Evolutionary conservation across 1,140 invertebrate species (phyloP).

Genomic region (Brachionus angularis): DNA sequence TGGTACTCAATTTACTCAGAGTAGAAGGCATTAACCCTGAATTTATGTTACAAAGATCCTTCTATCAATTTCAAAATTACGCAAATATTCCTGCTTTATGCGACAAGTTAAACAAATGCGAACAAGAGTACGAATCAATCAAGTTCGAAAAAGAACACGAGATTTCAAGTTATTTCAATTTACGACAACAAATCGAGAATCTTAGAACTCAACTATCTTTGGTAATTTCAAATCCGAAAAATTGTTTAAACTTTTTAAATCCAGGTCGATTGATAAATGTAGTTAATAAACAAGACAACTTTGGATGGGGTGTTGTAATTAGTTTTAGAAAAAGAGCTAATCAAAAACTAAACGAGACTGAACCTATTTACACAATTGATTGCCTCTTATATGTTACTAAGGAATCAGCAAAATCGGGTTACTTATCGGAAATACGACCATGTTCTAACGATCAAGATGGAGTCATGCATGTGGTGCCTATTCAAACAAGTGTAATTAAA

Average conservation of each 20-base stretch:
- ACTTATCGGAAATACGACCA: constrained; percentile 51
- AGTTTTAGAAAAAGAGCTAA: constrained; percentile 77
- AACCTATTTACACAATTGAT: constrained; percentile 69
- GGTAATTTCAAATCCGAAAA: constrained; percentile 78
- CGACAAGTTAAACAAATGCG: constrained; percentile 71
- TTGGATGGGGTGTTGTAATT: constrained; percentile 91
- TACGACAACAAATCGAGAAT: constrained; percentile 73
- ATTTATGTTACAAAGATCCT: constrained; percentile 96
- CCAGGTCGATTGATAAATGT: constrained; percentile 79
- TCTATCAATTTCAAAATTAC: constrained; percentile 99
- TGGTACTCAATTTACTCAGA: constrained; percentile 89
- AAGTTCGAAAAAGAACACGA: constrained; percentile 66
- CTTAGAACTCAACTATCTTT: constrained; percentile 70
- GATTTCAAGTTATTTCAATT: constrained; percentile 76
- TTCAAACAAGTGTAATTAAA: constrained; percentile 71
- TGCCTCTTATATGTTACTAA: constrained; percentile 73
- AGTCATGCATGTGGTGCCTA: constrained; percentile 74
- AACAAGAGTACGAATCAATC: constrained; percentile 59
- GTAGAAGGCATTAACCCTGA: constrained; percentile 99
- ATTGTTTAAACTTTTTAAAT: constrained; percentile 86
- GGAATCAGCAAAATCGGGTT: constrained; percentile 57
- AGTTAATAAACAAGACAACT: constrained; percentile 60
- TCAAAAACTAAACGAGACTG: constrained; percentile 51
- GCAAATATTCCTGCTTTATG: constrained; percentile 80
- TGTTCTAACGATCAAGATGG: constrained; percentile 64